Evolutionary conservation across 2,113 vertebrate genomes (phyloP).

Genomic region (Festucalex cinctus): DNA sequence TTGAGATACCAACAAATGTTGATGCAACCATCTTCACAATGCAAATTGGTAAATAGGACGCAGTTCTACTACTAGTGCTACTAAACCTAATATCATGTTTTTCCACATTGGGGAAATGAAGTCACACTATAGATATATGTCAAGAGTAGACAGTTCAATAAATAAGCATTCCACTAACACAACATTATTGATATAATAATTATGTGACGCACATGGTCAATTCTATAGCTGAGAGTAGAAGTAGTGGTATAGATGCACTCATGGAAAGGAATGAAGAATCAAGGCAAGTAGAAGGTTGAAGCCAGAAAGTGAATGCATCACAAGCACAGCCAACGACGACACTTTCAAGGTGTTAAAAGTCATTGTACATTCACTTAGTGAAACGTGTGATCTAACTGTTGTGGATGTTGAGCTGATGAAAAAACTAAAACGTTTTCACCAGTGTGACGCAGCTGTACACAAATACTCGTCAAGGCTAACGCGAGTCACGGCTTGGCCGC

Average conservation of each 20-base stretch:
- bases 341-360: constrained; percentile 54
- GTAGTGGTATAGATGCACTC: constrained; percentile 51
- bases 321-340: constrained; percentile 56
- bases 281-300: constrained; percentile 57
- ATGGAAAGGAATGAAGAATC: constrained; percentile 60
- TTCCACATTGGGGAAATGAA: constrained; percentile 60
- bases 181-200: constrained; percentile 62
- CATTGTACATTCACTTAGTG: constrained; percentile 68
- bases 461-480: constrained; percentile 33
- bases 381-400: constrained; percentile 48
- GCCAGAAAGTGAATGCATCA: constrained; percentile 54
- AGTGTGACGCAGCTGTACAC: constrained; percentile 46
- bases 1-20: constrained; percentile 72
- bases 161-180: constrained; percentile 79
- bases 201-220: constrained; percentile 56
- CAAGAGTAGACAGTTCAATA: constrained; percentile 71
- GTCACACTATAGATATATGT: constrained; percentile 64
- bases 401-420: constrained; percentile 37
- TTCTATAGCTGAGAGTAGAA: constrained; percentile 52
- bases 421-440: constrained; percentile 44
- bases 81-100: constrained; percentile 56
- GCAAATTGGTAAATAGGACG: constrained; percentile 70
- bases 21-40: constrained; percentile 75
- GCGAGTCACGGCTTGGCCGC: constrained; percentile 16
- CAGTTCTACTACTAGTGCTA: constrained; percentile 67